Percentiles rank a stretch among this genome's conserved stretches.
Evolutionary conservation across 1,140 invertebrate species (phyloP).

Genomic region (Drosophila jambulina): DNA sequence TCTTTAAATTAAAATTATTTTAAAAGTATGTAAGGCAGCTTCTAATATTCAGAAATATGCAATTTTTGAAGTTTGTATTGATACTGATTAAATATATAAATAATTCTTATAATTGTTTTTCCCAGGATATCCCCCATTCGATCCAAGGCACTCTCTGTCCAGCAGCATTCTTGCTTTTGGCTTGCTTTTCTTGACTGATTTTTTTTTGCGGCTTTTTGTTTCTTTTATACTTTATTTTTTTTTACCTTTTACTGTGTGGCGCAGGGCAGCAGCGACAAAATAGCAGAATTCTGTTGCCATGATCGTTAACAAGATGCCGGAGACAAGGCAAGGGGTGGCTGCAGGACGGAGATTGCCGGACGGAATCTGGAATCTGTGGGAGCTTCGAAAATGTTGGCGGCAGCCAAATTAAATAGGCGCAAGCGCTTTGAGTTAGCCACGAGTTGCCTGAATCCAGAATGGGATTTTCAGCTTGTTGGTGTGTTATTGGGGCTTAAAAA

Average conservation of each 20-base stretch:
- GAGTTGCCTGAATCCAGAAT: constrained; percentile 61
- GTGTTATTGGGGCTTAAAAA: constrained; percentile 4
- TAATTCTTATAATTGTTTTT: background rate
- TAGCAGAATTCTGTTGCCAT: constrained; percentile 83
- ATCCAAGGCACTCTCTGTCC: background rate
- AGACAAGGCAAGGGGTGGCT: constrained; percentile 53
- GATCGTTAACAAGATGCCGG: constrained; percentile 82
- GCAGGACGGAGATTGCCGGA: constrained; percentile 24
- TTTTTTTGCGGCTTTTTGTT: constrained; percentile 40
- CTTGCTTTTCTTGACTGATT: constrained; percentile 34
- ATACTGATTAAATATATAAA: background rate
- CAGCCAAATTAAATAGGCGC: constrained; percentile 82
- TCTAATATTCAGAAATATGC: background rate
- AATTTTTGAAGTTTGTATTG: background rate
- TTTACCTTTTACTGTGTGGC: constrained; percentile 51
- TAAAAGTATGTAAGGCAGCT: no score
- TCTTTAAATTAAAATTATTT: background rate
- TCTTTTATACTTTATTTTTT: constrained; percentile 35
- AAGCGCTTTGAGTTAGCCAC: constrained; percentile 78
- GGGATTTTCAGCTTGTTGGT: constrained; percentile 33
- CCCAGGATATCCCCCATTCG: constrained; percentile 12
- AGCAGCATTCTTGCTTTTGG: constrained; percentile 34
- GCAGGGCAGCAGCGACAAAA: constrained; percentile 76
- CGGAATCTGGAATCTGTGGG: constrained; percentile 75
- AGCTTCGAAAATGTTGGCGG: constrained; percentile 68